Evolutionary conservation across 1,140 invertebrate genomes (phyloP).

Genomic region (Eriosoma lanigerum): DNA sequence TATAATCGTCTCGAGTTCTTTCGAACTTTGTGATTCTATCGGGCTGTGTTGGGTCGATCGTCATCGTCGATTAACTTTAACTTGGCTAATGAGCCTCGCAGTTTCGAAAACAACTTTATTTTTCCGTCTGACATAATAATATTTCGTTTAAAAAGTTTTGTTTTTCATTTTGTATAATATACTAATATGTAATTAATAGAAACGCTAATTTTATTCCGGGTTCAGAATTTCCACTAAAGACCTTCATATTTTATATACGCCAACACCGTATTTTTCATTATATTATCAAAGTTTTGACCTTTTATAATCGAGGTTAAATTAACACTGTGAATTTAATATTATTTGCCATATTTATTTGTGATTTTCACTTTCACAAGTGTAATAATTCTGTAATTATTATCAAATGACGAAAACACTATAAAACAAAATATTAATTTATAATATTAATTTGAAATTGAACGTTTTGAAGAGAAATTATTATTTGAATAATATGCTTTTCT

Average conservation of each 20-base stretch:
- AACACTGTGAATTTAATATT: conserved; percentile 4
- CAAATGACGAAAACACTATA: no score
- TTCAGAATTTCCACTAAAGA: background rate
- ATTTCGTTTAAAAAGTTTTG: conserved; percentile 4
- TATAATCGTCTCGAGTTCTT: no score
- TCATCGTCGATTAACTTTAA: background rate
- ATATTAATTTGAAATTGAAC: no score
- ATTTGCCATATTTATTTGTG: background rate
- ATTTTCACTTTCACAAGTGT: no score
- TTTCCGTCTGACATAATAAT: background rate
- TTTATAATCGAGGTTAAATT: conserved; percentile 14
- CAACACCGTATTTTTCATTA: background rate
- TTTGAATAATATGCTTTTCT: no score
- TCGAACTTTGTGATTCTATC: no score
- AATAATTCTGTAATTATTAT: no score
- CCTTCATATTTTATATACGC: conserved; percentile 1
- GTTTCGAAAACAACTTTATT: conserved; percentile 11
- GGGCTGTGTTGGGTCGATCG: background rate
- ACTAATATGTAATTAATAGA: conserved; percentile 31
- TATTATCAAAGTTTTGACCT: conserved; percentile 15
- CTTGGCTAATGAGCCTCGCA: conserved; percentile 20
- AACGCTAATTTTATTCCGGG: conserved; percentile 18
- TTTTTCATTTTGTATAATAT: background rate
- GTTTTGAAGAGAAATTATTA: no score
- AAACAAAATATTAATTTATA: no score